Evolutionary conservation across 2,888 invertebrate species (phyloP).

Genomic region (Aricia artaxerxes): DNA sequence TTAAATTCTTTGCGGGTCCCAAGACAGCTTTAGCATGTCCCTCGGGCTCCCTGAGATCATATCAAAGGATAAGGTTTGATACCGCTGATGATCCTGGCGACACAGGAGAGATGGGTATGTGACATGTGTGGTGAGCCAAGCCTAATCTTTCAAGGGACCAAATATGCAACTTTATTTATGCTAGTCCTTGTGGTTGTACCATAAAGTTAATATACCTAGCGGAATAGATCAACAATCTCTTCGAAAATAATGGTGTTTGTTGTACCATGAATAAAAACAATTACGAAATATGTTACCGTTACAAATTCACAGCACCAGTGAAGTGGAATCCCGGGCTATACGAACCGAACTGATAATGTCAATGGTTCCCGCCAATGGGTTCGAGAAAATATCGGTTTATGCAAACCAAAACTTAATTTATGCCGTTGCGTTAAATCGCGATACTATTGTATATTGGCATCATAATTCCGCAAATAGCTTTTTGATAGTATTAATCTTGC

Average conservation of each 20-base stretch:
- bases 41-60: no score
- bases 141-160: neutral
- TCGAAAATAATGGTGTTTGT: neutral
- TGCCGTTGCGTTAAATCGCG: neutral
- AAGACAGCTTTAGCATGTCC: no score
- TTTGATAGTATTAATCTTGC: neutral
- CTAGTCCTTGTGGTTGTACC: neutral
- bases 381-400: conserved; percentile 15
- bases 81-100: no score
- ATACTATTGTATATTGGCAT: neutral
- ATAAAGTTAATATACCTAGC: no score
- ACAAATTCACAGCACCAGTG: neutral
- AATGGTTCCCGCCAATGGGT: conserved; percentile 4
- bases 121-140: no score
- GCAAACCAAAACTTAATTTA: conserved; percentile 12
- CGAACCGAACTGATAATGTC: neutral
- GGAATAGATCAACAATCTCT: neutral
- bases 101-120: no score
- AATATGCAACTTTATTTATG: neutral
- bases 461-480: neutral
- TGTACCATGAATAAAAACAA: neutral
- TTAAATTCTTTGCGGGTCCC: no score
- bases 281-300: neutral
- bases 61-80: no score
- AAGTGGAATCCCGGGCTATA: neutral